These are phyloP conservation scores for Metopolophium dirhodum DNA, from an alignment of 1,140 invertebrate genomes.

Conservation along the genomic window DNA sequence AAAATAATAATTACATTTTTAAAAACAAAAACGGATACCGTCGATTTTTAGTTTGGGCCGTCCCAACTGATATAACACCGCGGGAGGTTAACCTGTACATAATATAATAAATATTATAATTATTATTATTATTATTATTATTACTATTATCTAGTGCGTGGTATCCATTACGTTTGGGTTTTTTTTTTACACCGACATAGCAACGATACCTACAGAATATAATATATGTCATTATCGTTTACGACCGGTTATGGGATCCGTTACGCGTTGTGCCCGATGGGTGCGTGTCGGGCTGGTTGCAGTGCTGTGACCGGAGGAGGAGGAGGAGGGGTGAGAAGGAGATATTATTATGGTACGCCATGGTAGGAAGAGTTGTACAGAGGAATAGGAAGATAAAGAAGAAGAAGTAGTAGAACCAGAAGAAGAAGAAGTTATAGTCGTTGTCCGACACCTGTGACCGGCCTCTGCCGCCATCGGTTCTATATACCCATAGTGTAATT, in stretches of 20 bases:
- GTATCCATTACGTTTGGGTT: not conserved
- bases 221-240: constrained; percentile 42
- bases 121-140: not conserved
- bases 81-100: not conserved
- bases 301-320: not conserved
- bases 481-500: constrained; percentile 41
- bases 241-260: constrained; percentile 45
- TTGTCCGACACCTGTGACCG: constrained; percentile 57
- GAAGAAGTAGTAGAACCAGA: not conserved
- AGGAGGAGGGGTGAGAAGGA: not conserved
- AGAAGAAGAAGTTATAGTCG: constrained; percentile 46
- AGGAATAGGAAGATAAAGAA: not conserved
- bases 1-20: too few relatives aligned
- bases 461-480: constrained; percentile 47
- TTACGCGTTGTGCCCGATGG: constrained; percentile 43
- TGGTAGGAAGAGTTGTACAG: not conserved
- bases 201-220: not conserved
- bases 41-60: too few relatives aligned
- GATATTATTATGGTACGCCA: not conserved
- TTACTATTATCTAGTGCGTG: not conserved
- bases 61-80: not conserved
- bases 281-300: not conserved
- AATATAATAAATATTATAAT: not conserved
- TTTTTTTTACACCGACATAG: not conserved
- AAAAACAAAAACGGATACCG: too few relatives aligned